Conservation (phyloP, 2,888 invertebrate genomes). For the Adelognathus sp. region DNA sequence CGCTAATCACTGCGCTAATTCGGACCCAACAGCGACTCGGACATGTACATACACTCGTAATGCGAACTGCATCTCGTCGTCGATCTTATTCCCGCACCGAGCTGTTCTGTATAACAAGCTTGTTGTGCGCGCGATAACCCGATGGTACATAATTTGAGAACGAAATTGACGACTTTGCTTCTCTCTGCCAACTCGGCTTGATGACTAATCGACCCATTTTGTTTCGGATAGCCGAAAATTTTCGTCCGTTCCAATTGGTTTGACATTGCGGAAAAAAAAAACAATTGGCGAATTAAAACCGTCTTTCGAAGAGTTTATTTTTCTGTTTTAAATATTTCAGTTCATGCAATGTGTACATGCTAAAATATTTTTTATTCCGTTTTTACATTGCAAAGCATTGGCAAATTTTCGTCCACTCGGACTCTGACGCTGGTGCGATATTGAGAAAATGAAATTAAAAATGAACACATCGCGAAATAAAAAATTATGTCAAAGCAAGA, state of each 20-base stretch:
- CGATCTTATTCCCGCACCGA: neutral
- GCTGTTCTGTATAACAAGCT: neutral
- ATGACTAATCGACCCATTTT: slow-evolving; percentile 8
- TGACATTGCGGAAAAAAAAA: neutral
- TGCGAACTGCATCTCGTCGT: slow-evolving; percentile 12
- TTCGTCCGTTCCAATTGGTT: neutral
- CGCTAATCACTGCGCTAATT: slow-evolving; percentile 57
- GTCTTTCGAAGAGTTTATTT: too few species aligned
- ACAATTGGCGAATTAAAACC: too few species aligned
- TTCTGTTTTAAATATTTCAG: too few species aligned
- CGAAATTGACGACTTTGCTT: slow-evolving; percentile 1
- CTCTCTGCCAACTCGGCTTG: neutral
- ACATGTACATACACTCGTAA: slow-evolving; percentile 20
- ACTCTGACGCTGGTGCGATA: too few species aligned
- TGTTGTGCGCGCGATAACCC: neutral
- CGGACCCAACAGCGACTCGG: slow-evolving; percentile 23
- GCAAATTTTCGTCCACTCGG: too few species aligned
- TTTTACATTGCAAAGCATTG: too few species aligned
- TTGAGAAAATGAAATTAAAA: too few species aligned
- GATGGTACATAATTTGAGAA: slow-evolving; percentile 1
- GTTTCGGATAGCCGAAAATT: neutral
- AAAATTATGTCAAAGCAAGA: too few species aligned
- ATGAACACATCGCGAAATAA: too few species aligned
- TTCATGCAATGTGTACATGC: too few species aligned
- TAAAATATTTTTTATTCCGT: too few species aligned